Base-by-base conservation (phyloP, 2,113 vertebrate species). In the Hemichromis elongatus region DNA sequence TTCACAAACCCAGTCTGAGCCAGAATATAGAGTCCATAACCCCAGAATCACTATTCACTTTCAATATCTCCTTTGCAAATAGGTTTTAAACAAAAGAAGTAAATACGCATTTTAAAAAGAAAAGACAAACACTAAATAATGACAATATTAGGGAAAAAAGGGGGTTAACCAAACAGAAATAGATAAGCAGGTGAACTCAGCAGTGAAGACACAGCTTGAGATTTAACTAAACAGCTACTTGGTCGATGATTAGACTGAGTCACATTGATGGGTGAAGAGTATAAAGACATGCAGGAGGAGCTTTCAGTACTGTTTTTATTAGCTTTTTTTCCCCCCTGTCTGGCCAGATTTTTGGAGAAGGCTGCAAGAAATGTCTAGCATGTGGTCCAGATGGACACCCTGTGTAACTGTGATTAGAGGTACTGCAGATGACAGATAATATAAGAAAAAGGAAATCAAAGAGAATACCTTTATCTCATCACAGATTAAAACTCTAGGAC, bases 1-100 rank as follows among this genome's bases (percentile, higher is more conserved):
- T 21, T 86, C 86, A 89, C 81, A 86, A 85, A 92, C 91, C 93
- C 96, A 95, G 96, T 96, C 95, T 95, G 92, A 94, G 88, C 88
- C 92, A 92, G 94, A 94, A 94, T 90, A 93, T 82, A 95, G 88
- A 94, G 86, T 89, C 80, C 81, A 83, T 45, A 81, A 70, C 42
- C 77, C 87, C 79, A 82, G 16, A 86, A 77, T 53, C 42, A 63
- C 66, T 53, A 18, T 52, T 61, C 7, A n/a, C 77, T 14, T 79
- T 85, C 77, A 79, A 73, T 79, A 79, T 56, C 19, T 57, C 61
- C 35, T 59, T 37, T 77, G 19, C 24, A 77, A 33, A 86, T 37
- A 79, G 47, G 45, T 12, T 75, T 83, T 12, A 21, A 86, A 75
- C 40, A 77, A 83, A 83, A 78, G 9, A 4, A 79, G 14, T 26